These are phyloP conservation scores for Trichonephila clavipes DNA, from an alignment of 1,140 invertebrate species.

Conservation along the genomic window DNA sequence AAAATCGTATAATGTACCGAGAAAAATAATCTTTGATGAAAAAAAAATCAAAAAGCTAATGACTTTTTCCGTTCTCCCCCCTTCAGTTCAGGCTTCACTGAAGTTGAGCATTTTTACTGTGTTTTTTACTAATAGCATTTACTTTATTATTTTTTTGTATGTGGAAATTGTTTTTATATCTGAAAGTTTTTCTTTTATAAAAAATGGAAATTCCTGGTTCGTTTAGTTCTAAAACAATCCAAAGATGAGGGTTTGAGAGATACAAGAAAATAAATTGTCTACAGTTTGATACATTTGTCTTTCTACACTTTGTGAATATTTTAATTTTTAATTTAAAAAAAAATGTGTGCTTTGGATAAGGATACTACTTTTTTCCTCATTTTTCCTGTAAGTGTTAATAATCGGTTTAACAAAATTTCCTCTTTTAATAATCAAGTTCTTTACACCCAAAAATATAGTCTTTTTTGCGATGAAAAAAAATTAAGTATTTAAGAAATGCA, in stretches of 20 bases:
- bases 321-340: too few relatives aligned
- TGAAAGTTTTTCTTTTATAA: not conserved
- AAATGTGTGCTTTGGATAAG: too few relatives aligned
- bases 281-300: too few relatives aligned
- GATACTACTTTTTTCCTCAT: too few relatives aligned
- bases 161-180: not conserved
- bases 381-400: too few relatives aligned
- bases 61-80: slow-evolving; percentile 27
- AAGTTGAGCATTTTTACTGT: not conserved
- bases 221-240: slow-evolving; percentile 10
- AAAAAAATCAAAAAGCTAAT: slow-evolving; percentile 31
- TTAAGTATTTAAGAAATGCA: too few relatives aligned
- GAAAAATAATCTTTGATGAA: not conserved
- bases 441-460: too few relatives aligned
- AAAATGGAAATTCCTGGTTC: not conserved
- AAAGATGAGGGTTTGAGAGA: not conserved
- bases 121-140: slow-evolving; percentile 33
- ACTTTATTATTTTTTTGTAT: not conserved
- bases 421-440: too few relatives aligned
- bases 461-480: too few relatives aligned
- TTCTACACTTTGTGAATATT: too few relatives aligned
- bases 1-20: not conserved
- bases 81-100: slow-evolving; percentile 18
- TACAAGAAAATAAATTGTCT: not conserved
- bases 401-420: too few relatives aligned